These are phyloP conservation scores for Harmothoe impar DNA, from an alignment of 2,888 invertebrate genomes.

Conservation along the genomic window DNA sequence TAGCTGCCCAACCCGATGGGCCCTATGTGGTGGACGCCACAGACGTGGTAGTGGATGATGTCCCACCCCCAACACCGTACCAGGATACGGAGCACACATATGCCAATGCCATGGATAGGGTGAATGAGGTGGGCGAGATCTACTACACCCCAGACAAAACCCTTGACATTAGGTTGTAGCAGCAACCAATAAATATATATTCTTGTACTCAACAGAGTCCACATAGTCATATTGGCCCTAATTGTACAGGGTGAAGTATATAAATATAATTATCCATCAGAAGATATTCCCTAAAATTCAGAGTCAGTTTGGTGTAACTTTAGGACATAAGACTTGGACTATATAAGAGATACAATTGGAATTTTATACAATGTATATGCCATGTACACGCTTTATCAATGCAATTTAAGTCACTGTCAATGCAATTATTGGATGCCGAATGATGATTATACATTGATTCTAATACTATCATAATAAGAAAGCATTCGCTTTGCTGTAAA, in stretches of 20 bases:
- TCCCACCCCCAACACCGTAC: not conserved
- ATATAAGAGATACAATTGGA: too few relatives aligned
- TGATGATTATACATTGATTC: not conserved
- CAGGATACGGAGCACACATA: not conserved
- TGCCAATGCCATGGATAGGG: not conserved
- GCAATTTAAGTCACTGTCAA: not conserved
- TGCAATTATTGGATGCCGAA: not conserved
- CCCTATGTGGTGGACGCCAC: not conserved
- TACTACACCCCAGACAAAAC: not conserved
- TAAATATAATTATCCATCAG: too few relatives aligned
- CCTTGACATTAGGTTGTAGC: conserved; percentile 10
- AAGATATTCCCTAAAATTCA: too few relatives aligned
- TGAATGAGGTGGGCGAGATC: not conserved
- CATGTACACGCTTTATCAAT: not conserved
- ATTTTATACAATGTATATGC: too few relatives aligned
- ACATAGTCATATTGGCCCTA: not conserved
- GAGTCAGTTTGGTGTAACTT: too few relatives aligned
- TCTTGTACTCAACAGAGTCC: not conserved
- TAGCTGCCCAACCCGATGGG: not conserved
- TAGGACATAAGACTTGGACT: too few relatives aligned
- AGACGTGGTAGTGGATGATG: not conserved
- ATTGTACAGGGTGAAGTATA: too few relatives aligned
- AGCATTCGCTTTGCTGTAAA: not conserved
- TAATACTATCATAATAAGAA: not conserved
- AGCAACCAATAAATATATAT: not conserved